These are phyloP conservation scores for Bombyx mori DNA, from an alignment of 1,140 invertebrate genomes.

Conservation along the genomic window ASM3026992v2 NC_085122.1:6077001-6077500, in stretches of 20 bases:
- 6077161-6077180: no score
- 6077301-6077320: conserved; percentile 27
- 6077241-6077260: conserved; percentile 64
- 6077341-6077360: conserved; percentile 20
- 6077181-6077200: no score
- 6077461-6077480: conserved; percentile 71
- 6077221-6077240: conserved; percentile 23
- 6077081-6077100: conserved; percentile 62
- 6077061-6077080: conserved; percentile 61
- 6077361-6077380: conserved; percentile 34
- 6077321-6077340: conserved; percentile 22
- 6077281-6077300: conserved; percentile 56
- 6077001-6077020: conserved; percentile 61
- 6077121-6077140: conserved; percentile 39
- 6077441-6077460: conserved; percentile 72
- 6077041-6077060: conserved; percentile 55
- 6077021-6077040: conserved; percentile 63
- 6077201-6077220: no score
- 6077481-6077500: conserved; percentile 71
- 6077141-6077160: conserved; percentile 5
- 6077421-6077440: conserved; percentile 72
- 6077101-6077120: conserved; percentile 63
- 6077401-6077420: conserved; percentile 41
- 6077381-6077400: conserved; percentile 26
- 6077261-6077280: conserved; percentile 37